Evolutionary conservation across 2,797 vertebrate species (phyloP).

Genomic region (Calcarius lapponicus): DNA sequence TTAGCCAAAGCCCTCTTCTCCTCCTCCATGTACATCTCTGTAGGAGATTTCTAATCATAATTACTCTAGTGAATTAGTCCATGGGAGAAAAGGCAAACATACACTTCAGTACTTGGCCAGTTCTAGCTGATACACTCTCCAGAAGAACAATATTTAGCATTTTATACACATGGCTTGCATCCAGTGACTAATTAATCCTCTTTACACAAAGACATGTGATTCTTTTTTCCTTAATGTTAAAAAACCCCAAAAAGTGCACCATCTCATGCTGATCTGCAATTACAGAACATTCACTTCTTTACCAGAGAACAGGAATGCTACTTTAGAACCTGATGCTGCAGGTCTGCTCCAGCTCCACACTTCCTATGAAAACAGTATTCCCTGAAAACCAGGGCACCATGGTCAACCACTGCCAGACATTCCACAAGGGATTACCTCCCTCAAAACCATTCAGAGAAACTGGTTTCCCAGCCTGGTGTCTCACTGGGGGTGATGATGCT

Average conservation of each 20-base stretch:
- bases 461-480: not conserved
- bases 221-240: not conserved
- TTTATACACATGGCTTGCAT: conserved; percentile 1
- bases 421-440: not conserved
- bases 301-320: not conserved
- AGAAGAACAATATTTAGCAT: conserved; percentile 40
- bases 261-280: not conserved
- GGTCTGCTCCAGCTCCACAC: not conserved
- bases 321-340: not conserved
- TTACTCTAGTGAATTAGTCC: conserved; percentile 37
- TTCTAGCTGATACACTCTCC: not conserved
- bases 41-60: conserved; percentile 28
- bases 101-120: conserved; percentile 1
- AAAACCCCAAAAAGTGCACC: not conserved
- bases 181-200: conserved; percentile 25
- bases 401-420: not conserved
- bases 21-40: not conserved
- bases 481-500: not conserved
- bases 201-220: not conserved
- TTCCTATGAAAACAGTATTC: not conserved
- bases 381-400: not conserved
- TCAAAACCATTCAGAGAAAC: not conserved
- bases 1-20: not conserved
- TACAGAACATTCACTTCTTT: not conserved
- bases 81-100: conserved; percentile 22